Evolutionary conservation across 2,888 invertebrate species (phyloP).

Genomic region (Alloscopus bannaensis): DNA sequence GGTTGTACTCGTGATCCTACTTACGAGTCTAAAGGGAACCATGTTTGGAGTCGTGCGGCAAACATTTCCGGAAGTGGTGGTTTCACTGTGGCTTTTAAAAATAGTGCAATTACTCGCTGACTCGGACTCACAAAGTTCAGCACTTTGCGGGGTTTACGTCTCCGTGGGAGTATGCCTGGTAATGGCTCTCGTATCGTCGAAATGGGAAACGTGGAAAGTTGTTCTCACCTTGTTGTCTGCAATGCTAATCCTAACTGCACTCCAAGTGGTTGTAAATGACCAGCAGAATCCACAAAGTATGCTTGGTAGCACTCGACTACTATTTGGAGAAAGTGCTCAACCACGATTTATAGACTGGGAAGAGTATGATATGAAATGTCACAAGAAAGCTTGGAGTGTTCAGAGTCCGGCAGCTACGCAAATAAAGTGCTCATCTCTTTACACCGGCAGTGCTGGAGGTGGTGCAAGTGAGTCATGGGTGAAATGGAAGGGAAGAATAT

Average conservation of each 20-base stretch:
- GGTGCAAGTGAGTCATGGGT: constrained; percentile 39
- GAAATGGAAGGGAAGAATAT: constrained; percentile 68
- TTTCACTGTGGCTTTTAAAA: constrained; percentile 54
- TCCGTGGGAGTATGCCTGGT: background rate
- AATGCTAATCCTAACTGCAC: constrained; percentile 3
- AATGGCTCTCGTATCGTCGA: constrained; percentile 36
- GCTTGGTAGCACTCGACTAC: background rate
- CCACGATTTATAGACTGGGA: constrained; percentile 66
- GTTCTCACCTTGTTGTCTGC: background rate
- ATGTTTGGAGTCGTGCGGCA: constrained; percentile 16
- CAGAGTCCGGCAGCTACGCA: constrained; percentile 66
- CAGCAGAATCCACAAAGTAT: too few relatives aligned
- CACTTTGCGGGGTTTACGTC: background rate
- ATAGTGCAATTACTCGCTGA: too few relatives aligned
- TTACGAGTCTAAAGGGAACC: constrained; percentile 18
- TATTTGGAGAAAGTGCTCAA: background rate
- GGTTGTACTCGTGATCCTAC: background rate
- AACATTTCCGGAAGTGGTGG: constrained; percentile 56
- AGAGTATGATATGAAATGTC: constrained; percentile 69
- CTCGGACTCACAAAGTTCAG: background rate
- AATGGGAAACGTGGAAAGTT: constrained; percentile 44
- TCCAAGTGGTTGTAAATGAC: background rate
- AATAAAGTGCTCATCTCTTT: constrained; percentile 66
- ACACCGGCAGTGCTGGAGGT: constrained; percentile 32
- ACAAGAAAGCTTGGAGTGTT: constrained; percentile 68